phyloP scores from a whole-genome alignment of 2,888 invertebrate genomes.

The Carpatolechia fugitivella region DNA sequence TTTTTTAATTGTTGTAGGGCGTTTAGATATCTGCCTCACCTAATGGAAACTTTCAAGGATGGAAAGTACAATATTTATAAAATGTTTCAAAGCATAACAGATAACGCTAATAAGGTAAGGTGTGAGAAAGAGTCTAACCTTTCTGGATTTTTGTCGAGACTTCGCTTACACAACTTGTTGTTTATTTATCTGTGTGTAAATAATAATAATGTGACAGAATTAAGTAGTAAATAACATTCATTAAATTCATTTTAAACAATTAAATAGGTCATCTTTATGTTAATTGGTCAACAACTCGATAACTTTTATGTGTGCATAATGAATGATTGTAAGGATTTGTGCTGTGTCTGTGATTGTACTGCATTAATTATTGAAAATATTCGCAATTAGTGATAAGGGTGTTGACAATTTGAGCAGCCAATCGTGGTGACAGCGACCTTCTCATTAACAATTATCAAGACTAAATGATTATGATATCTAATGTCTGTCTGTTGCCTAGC shows the following conservation, averaged over 20 bases:
- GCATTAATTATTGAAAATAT: neutral
- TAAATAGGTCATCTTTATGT: constrained; percentile 17
- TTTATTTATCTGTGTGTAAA: neutral
- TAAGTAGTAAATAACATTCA: constrained; percentile 5
- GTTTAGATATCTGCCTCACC: no score
- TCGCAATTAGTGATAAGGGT: constrained; percentile 23
- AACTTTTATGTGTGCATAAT: constrained; percentile 20
- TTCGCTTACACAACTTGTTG: neutral
- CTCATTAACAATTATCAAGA: constrained; percentile 19
- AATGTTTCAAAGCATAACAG: no score
- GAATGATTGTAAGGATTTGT: neutral
- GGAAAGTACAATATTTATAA: no score
- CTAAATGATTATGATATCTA: constrained; percentile 35
- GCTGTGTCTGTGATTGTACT: neutral
- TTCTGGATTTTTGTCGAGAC: neutral
- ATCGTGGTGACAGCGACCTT: constrained; percentile 34
- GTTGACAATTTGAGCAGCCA: constrained; percentile 25
- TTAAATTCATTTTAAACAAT: constrained; percentile 8
- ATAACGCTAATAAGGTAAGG: no score
- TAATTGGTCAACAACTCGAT: constrained; percentile 23
- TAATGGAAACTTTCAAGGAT: no score
- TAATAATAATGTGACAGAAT: constrained; percentile 3
- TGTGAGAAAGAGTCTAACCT: no score
- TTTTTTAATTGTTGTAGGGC: no score
- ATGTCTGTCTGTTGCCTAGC: constrained; percentile 58